Evolutionary conservation across 2,113 vertebrate genomes (phyloP), one percentile per base, ranked within the genome.

Genomic region (Irena cyanogastra): DNA sequence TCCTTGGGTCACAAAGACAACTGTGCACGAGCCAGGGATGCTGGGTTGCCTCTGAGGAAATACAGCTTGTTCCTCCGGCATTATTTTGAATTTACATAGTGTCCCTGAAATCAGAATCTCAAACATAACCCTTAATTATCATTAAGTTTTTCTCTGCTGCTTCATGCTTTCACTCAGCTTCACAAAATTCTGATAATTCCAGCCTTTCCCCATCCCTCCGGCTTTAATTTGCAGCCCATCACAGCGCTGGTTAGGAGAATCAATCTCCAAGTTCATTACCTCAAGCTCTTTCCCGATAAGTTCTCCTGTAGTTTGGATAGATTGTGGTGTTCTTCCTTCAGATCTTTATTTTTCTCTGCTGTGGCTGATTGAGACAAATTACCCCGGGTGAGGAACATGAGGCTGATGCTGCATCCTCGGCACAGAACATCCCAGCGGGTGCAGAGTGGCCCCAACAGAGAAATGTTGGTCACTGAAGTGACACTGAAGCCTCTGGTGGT

Each of bases 231-330:
- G 88, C 87, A 93, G 94, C 93, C 93, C 90, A 92, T 96, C 88
- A 57, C 80, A 83, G 76, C 0, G 2, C 16, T 86, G 89, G 70
- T 93, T 93, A 90, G 79, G 54, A 83, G 78, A 95, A 95, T 96
- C 93, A 95, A 93, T 97, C 95, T 90, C 70, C 54, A 92, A 96
- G 96, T 96, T 96, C 95, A 83, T 93, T 95, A 92, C 89, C 72
- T 90, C 74, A 41, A 94, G 70, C 70, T 96, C 88, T 93, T 95
- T 94, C 68, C 92, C 75, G 24, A 93, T 92, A 93, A 75, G 60
- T 95, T 93, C 86, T 94, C 65, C 94, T 92, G 94, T 87, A 95
- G 69, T 79, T 93, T 93, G 96, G 78, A 88, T 86, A 82, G 84
- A 91, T 95, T 60, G 78, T 89, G 60, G 75, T 85, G 83, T 84